Evolutionary conservation across 2,113 vertebrate species (phyloP), one percentile per base, ranked within the genome.

Genomic region (Papio anubis): DNA sequence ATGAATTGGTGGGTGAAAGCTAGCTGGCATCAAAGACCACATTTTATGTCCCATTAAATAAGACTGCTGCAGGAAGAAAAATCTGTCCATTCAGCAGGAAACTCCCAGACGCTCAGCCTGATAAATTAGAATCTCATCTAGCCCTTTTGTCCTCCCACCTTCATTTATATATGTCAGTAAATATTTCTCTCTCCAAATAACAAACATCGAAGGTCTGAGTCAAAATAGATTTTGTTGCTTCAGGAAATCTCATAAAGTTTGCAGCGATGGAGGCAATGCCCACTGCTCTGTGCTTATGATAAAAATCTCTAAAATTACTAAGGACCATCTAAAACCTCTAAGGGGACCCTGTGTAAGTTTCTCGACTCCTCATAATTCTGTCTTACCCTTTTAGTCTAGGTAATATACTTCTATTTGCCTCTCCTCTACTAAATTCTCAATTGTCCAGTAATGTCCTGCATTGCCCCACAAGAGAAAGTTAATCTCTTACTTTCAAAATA

Each of bases 241-340:
- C 50, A 43, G 88, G 57, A 92, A 92, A 88, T 73, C 55, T 38
- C 72, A 84, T 84, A 83, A 83, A 38, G 9, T n/a, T 92, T 72
- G 72, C 52, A 25, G 3, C 73, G 25, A 78, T 64, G 11, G 38
- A 92, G 50, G 5, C 52, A 73, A 93, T 83, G 55, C 52, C 38
- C 59, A 21, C 76, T 66, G 27, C 18, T 85, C 52, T 72, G 75
- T 8, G 59, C 18, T 45, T 52, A 84, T 73, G 20, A 88, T 9
- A 59, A 57, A 96, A 91, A 88, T 40, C 45, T 66, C 35, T 75
- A 38, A 57, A 80, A 48, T 48, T 52, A 93, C 40, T 88, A 97
- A 79, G n/a, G 55, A 35, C 40, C 38, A 73, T 8, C 30, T 68
- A 76, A 92, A 93, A 78, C n/a, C 21, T 55, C 76, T 25, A 23